These are phyloP conservation scores for Heliconius aoede DNA, from an alignment of 2,888 invertebrate genomes.

Conservation along the genomic window DNA sequence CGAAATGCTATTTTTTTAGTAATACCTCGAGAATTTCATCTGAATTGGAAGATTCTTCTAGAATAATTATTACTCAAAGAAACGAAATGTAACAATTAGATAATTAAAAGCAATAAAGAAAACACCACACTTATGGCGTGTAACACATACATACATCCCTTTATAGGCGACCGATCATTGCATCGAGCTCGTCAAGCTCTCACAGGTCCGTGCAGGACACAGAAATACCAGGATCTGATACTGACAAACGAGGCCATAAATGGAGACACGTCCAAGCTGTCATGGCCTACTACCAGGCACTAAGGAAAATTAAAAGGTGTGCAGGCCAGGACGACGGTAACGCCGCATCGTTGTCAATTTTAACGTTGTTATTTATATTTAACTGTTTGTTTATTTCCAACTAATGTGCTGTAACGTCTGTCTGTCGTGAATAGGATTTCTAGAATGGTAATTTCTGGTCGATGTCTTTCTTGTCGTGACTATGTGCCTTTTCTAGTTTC, in stretches of 20 bases:
- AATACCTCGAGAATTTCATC: too few relatives aligned
- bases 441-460: constrained; percentile 78
- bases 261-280: constrained; percentile 95
- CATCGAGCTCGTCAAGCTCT: constrained; percentile 78
- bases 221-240: constrained; percentile 71
- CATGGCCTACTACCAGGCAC: constrained; percentile 94
- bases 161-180: constrained; percentile 82
- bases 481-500: constrained; percentile 75
- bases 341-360: constrained; percentile 72
- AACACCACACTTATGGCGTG: constrained; percentile 52
- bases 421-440: constrained; percentile 71
- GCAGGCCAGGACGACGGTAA: constrained; percentile 68
- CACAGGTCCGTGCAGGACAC: constrained; percentile 76
- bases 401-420: constrained; percentile 71
- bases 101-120: constrained; percentile 17
- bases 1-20: neutral
- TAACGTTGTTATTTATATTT: constrained; percentile 51
- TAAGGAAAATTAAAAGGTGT: constrained; percentile 95
- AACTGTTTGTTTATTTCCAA: constrained; percentile 76
- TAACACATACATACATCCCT: constrained; percentile 77
- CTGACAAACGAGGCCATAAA: constrained; percentile 86
- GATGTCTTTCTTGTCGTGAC: constrained; percentile 77
- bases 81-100: constrained; percentile 32
- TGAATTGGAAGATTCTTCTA: neutral
- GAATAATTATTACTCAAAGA: constrained; percentile 29